A percentile compares a stretch with the other conserved stretches of the same genome.
Conservation (phyloP, 2,888 invertebrate genomes). For the Limnephilus rhombicus region DNA sequence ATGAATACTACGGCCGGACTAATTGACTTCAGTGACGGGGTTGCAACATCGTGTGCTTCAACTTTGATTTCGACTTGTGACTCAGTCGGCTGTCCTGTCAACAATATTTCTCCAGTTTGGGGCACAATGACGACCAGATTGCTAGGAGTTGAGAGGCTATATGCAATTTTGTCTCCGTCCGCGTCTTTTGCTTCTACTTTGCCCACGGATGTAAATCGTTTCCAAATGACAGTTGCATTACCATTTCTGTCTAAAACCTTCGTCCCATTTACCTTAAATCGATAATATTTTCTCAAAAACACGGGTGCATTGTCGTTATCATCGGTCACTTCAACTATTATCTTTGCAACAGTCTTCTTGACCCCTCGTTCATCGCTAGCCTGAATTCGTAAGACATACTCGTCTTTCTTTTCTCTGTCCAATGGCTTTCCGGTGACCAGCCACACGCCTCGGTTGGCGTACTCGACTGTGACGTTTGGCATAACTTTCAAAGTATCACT, state of each 20-base stretch:
- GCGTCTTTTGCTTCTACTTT: slow-evolving; percentile 92
- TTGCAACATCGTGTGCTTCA: slow-evolving; percentile 89
- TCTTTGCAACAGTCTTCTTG: slow-evolving; percentile 88
- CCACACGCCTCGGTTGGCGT: slow-evolving; percentile 83
- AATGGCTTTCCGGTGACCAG: slow-evolving; percentile 86
- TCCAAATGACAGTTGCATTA: slow-evolving; percentile 83
- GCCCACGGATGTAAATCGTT: slow-evolving; percentile 89
- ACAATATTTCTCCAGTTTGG: slow-evolving; percentile 92
- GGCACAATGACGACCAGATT: slow-evolving; percentile 93
- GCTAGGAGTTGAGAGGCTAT: slow-evolving; percentile 88
- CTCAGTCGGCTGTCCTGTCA: slow-evolving; percentile 87
- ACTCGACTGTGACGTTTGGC: slow-evolving; percentile 76
- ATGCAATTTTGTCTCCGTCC: slow-evolving; percentile 95
- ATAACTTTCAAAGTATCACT: slow-evolving; percentile 74
- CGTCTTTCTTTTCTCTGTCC: slow-evolving; percentile 86
- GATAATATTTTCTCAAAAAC: slow-evolving; percentile 87
- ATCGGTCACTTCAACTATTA: slow-evolving; percentile 87
- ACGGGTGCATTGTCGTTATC: slow-evolving; percentile 95
- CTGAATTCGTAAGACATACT: slow-evolving; percentile 87
- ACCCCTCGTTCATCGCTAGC: slow-evolving; percentile 89
- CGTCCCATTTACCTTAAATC: slow-evolving; percentile 85
- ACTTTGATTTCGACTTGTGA: slow-evolving; percentile 85
- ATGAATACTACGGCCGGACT: slow-evolving; percentile 87
- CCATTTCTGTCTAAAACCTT: slow-evolving; percentile 76
- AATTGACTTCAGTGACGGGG: slow-evolving; percentile 84